Evolutionary conservation across 2,113 vertebrate genomes (phyloP), one percentile per base, ranked within the genome.

Genomic region (Globicephala melas): DNA sequence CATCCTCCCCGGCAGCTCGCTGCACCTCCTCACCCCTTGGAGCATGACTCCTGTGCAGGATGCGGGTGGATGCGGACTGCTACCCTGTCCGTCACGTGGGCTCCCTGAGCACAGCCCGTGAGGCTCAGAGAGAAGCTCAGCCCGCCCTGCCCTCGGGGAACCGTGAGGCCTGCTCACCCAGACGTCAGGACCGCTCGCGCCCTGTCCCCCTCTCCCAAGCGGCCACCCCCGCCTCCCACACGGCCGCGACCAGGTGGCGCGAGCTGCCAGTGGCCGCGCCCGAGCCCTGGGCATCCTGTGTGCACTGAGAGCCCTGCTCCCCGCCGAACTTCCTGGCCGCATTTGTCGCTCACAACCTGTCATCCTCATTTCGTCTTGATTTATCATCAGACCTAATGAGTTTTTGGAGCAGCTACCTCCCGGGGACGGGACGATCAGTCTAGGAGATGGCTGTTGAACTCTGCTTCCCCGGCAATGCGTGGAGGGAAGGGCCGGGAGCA

Each of bases 351-450:
- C 98, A 85, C 71, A 25, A 36, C 47, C 97, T 95, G 95, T 98
- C 98, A 95, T 31, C 95, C 83, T 85, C 90, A 50, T 94, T 97
- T 97, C 96, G 68, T 96, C 97, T 96, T 97, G 96, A 98, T 98
- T 98, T 98, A 98, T 98, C 73, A 94, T 82, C 96, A 84, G 86
- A 91, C 73, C 87, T 73, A n/a, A 84, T 90, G 95, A 92, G 96
- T 90, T 96, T 96, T 81, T 2, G 85, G 85, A 97, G 81, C 91
- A 81, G 88, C 93, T 83, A 4, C 81, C 96, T 97, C 84, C 68
- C 33, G 4, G 74, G 83, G 93, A 92, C 12, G 18, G 93, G 86
- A 82, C 81, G 62, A 98, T 97, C 98, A 95, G 95, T 98, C 96
- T 89, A 44, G 86, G 63, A 94, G 94, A 67, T 21, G 86, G 97